A percentile compares a stretch with the other conserved stretches of the same genome.
Evolutionary conservation across 2,797 vertebrate species (phyloP).

Genomic region (Crypturellus tataupa): DNA sequence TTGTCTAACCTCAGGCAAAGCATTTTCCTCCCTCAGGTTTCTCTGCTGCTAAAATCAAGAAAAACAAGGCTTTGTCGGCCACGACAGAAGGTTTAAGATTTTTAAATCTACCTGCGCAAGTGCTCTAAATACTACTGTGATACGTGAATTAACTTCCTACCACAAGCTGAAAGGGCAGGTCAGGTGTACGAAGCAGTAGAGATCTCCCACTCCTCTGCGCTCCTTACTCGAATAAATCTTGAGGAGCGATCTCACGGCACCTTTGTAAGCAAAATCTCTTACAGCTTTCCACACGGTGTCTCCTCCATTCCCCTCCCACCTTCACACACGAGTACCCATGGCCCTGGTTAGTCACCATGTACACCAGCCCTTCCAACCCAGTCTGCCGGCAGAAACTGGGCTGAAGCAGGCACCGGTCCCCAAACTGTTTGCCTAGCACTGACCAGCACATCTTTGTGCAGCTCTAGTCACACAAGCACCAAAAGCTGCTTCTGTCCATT

Average conservation of each 20-base stretch:
- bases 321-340: neutral
- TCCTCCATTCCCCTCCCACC: neutral
- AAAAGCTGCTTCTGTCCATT: neutral
- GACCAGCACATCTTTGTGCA: neutral
- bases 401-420: neutral
- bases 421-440: neutral
- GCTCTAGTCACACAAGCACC: neutral
- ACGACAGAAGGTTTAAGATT: neutral
- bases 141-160: neutral
- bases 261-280: neutral
- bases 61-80: neutral
- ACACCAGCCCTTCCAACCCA: neutral
- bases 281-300: neutral
- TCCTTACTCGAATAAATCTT: neutral
- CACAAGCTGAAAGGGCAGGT: neutral
- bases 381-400: rapidly evolving
- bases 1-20: neutral
- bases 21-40: neutral
- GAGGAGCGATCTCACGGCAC: rapidly evolving
- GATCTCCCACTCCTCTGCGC: neutral
- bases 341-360: rapidly evolving
- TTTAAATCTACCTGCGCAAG: neutral
- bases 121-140: neutral
- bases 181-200: neutral
- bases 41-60: neutral